Evolutionary conservation across 2,888 invertebrate genomes (phyloP), one percentile per base, ranked within the genome.

Genomic region (Dendrolimus houi): DNA sequence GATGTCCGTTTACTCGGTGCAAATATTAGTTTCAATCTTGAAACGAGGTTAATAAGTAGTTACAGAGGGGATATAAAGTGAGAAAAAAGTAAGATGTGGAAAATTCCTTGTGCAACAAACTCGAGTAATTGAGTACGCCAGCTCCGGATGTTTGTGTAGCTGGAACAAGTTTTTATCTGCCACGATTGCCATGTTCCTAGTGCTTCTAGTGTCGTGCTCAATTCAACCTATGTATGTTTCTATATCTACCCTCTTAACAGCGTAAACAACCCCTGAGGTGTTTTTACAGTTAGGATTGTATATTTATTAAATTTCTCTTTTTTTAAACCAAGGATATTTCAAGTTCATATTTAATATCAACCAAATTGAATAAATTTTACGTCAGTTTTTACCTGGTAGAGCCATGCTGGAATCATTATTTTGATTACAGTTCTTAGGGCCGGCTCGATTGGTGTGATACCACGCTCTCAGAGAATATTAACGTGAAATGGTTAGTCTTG

Each of bases 91-190:
- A 42, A 29, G 42, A 77, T 81, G 79, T 79, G 74, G 71, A 67
- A 73, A 83, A 74, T 75, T 80, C 73, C 74, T 76, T 69, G 77
- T 75, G 77, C 77, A 73, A 81, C 81, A 79, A 84, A 83, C 79
- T 83, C 71, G 64, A 74, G 84, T 87, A 87, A 87, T 86, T 85
- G 86, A 85, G 84, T 83, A 83, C 77, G 71, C 79, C 70, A 63
- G 64, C 75, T 75, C 78, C 79, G 81, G 81, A 83, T 85, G 85
- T 85, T 86, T 86, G 84, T 79, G 74, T 73, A 82, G 79, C 70
- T 64, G 66, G 69, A 63, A 73, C 79, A 82, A 85, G 74, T 83
- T 86, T 85, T 85, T 85, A 85, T 86, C 84, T 81, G 77, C 74
- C 64, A 62, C 80, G 76, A 85, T 84, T 85, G 81, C 77, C 74